Conservation (phyloP, 2,797 vertebrate genomes). For the Coregonus ussuriensis region DNA sequence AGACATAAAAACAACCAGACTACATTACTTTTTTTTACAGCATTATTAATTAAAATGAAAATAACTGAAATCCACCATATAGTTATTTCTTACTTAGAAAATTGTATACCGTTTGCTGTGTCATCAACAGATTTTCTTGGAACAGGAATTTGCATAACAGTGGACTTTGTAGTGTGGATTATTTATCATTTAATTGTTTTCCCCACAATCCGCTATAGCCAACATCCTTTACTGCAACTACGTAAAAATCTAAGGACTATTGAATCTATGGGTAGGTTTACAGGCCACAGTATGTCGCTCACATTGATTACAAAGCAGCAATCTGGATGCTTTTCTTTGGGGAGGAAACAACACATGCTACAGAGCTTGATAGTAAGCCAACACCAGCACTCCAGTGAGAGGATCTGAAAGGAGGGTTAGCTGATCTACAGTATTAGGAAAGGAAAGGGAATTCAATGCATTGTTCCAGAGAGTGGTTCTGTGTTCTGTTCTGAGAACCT, state of each 20-base stretch:
- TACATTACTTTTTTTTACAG: neutral
- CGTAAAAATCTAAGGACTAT: neutral
- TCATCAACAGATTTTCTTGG: neutral
- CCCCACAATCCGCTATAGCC: neutral
- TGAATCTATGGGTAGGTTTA: neutral
- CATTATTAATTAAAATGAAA: neutral
- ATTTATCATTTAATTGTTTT: constrained; percentile 3
- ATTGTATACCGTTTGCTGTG: neutral
- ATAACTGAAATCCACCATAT: neutral
- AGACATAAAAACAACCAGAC: neutral
- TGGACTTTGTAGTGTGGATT: neutral
- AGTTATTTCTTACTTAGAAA: neutral
- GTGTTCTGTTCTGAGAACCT: neutral
- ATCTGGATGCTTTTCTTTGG: neutral
- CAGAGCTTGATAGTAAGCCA: neutral
- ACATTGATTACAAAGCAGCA: neutral
- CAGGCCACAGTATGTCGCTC: neutral
- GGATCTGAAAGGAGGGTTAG: neutral
- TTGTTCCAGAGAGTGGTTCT: constrained; percentile 5
- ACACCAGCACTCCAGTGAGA: neutral
- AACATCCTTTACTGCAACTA: neutral
- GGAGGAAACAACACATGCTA: neutral
- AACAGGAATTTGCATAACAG: neutral
- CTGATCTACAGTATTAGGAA: neutral
- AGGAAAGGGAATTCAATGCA: neutral